Percentiles rank a stretch among this genome's conserved stretches.
Evolutionary conservation across 2,797 vertebrate species (phyloP).

Genomic region (Lepus townsendii): DNA sequence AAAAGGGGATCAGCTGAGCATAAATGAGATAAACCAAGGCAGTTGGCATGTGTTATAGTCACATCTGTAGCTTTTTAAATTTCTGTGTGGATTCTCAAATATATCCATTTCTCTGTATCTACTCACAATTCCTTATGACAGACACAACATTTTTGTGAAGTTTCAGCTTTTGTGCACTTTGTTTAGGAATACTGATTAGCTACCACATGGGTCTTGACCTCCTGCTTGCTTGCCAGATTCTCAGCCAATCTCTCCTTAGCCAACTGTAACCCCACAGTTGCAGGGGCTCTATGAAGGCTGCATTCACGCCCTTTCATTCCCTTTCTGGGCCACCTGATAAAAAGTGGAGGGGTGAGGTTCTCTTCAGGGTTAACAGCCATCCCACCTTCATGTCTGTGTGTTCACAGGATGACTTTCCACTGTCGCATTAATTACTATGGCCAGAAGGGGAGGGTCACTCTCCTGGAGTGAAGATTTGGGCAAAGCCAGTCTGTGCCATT

Average conservation of each 20-base stretch:
- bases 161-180: background rate
- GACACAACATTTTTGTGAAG: background rate
- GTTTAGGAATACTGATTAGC: slow-evolving; percentile 4
- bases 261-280: background rate
- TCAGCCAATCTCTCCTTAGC: background rate
- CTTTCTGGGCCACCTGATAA: slow-evolving; percentile 5
- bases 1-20: background rate
- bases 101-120: background rate
- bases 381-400: background rate
- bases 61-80: slow-evolving; percentile 7
- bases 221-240: background rate
- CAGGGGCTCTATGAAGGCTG: background rate
- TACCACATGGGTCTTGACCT: background rate
- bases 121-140: background rate
- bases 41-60: background rate
- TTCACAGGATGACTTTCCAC: background rate
- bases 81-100: slow-evolving; percentile 25
- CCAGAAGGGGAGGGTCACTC: background rate
- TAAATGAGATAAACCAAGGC: slow-evolving; percentile 37
- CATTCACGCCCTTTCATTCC: background rate
- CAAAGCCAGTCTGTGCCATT: background rate
- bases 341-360: background rate
- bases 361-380: slow-evolving; percentile 21
- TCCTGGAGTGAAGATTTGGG: background rate
- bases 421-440: background rate